These are phyloP conservation scores for Plecotus auritus DNA, from an alignment of 2,113 vertebrate species.

Conservation along the genomic window DNA sequence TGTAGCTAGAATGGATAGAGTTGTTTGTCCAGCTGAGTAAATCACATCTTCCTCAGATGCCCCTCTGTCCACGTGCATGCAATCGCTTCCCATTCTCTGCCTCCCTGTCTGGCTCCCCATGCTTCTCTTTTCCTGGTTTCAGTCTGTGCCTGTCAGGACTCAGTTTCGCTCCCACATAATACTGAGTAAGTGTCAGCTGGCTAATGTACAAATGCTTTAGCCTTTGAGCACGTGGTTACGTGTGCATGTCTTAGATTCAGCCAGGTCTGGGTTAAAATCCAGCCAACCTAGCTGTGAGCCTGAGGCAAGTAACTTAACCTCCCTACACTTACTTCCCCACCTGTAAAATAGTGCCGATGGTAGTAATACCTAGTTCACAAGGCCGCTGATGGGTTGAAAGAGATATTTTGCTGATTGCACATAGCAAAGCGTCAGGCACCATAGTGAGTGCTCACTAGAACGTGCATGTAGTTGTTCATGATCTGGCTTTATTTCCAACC, in stretches of 20 bases:
- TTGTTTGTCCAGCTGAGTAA: not conserved
- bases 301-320: not conserved
- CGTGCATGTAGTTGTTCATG: rapidly evolving
- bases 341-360: not conserved
- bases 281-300: not conserved
- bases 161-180: not conserved
- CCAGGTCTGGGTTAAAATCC: not conserved
- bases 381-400: not conserved
- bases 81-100: not conserved
- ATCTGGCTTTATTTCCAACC: slow-evolving; percentile 15
- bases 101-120: not conserved
- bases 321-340: not conserved
- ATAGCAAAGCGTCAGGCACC: not conserved
- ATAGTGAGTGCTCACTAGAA: not conserved
- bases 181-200: not conserved
- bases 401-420: not conserved
- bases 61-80: not conserved
- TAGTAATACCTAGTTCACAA: not conserved
- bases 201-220: not conserved
- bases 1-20: not conserved
- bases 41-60: not conserved
- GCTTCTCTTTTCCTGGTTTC: not conserved
- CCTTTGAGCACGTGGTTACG: not conserved
- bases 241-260: not conserved
- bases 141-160: not conserved